phyloP scores from a whole-genome alignment of 2,888 invertebrate species.

The Drosophila neotestacea region DNA sequence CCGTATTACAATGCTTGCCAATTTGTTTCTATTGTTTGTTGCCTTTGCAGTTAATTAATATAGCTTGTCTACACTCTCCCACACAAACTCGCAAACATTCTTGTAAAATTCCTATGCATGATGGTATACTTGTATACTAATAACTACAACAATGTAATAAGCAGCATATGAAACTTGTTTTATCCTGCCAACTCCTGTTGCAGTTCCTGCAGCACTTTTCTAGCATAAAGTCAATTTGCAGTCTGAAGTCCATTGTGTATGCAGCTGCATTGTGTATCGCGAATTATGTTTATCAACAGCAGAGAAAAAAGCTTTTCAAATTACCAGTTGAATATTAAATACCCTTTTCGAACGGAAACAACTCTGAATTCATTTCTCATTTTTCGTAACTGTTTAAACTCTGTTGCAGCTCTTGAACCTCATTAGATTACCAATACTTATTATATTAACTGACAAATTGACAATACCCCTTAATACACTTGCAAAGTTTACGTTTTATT shows the following conservation, averaged over 20 bases:
- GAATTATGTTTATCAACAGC: constrained; percentile 50
- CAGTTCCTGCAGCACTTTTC: constrained; percentile 6
- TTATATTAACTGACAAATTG: background rate
- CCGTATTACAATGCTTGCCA: constrained; percentile 8
- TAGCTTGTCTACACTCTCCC: constrained; percentile 36
- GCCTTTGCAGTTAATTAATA: constrained; percentile 50
- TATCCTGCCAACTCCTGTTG: constrained; percentile 19
- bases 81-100: constrained; percentile 2
- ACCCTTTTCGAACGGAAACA: constrained; percentile 13
- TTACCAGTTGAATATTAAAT: constrained; percentile 2
- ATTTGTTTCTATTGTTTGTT: constrained; percentile 48
- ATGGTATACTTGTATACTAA: constrained; percentile 16
- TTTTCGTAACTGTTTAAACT: too few species aligned
- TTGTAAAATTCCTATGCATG: constrained; percentile 25
- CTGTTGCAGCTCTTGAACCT: too few species aligned
- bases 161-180: constrained; percentile 35
- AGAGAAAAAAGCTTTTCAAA: constrained; percentile 9
- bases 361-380: background rate
- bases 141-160: constrained; percentile 45
- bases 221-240: constrained; percentile 53
- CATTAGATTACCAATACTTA: too few species aligned
- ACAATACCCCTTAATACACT: background rate
- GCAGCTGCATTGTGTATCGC: constrained; percentile 51
- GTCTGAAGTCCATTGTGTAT: constrained; percentile 47
- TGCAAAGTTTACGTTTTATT: constrained; percentile 34